These are phyloP conservation scores for Menidia beryllina DNA, from an alignment of 2,113 vertebrate genomes.

Conservation along the genomic window DNA sequence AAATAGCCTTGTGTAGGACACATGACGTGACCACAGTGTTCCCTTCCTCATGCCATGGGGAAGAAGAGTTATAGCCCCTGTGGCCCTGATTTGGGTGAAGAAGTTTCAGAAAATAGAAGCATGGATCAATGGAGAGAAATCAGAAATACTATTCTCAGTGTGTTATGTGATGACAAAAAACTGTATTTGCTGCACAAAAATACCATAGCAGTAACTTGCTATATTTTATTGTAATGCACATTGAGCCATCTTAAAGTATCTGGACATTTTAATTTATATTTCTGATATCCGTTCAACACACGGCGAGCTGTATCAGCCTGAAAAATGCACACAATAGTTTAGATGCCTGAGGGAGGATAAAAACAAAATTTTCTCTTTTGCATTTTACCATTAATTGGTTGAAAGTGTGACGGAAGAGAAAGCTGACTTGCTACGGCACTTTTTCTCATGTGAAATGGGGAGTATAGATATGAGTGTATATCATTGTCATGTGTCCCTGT, in stretches of 20 bases:
- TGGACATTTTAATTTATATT: too few relatives aligned
- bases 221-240: too few relatives aligned
- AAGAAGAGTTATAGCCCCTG: too few relatives aligned
- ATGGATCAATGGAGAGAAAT: too few relatives aligned
- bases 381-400: conserved; percentile 74
- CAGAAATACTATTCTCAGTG: conserved; percentile 53
- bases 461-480: conserved; percentile 16
- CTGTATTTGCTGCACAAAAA: conserved; percentile 49
- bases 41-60: too few relatives aligned
- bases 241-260: too few relatives aligned
- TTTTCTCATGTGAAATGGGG: conserved; percentile 50
- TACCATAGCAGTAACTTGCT: too few relatives aligned
- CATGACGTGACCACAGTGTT: too few relatives aligned
- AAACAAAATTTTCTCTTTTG: conserved; percentile 74
- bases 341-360: conserved; percentile 63
- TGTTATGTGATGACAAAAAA: conserved; percentile 68
- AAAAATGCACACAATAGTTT: conserved; percentile 70
- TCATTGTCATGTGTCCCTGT: conserved; percentile 2
- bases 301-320: conserved; percentile 48
- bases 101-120: too few relatives aligned
- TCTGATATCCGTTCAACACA: background rate
- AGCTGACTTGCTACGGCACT: conserved; percentile 60
- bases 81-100: too few relatives aligned
- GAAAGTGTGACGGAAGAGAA: conserved; percentile 66
- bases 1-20: conserved; percentile 16